A percentile compares a stretch with the other conserved stretches of the same genome.
Evolutionary conservation across 2,113 vertebrate genomes (phyloP).

Genomic region (Nipponia nippon): DNA sequence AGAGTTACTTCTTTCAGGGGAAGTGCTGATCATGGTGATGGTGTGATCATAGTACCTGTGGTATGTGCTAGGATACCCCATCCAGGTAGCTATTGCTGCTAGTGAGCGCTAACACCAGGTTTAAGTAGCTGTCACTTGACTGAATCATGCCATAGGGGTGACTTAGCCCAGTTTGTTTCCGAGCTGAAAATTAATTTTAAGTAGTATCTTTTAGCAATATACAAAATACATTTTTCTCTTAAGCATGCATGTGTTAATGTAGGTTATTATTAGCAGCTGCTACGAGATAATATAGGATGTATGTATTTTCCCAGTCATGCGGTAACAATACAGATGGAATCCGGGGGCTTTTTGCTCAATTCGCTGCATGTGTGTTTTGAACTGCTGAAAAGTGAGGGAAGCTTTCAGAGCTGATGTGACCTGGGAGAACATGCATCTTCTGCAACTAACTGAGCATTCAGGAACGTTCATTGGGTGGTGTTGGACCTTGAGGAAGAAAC

Average conservation of each 20-base stretch:
- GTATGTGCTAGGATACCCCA: not conserved
- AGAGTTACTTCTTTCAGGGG: not conserved
- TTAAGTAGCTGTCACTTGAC: not conserved
- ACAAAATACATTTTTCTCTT: not conserved
- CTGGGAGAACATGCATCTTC: not conserved
- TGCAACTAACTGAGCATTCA: not conserved
- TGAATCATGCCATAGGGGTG: not conserved
- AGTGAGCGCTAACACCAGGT: not conserved
- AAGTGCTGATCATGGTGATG: not conserved
- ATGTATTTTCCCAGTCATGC: not conserved
- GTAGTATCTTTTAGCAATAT: not conserved
- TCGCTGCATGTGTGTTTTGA: not conserved
- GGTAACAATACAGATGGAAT: not conserved
- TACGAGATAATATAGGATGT: not conserved
- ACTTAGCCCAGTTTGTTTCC: not conserved
- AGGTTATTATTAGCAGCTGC: not conserved
- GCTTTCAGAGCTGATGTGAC: not conserved
- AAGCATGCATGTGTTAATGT: accelerated
- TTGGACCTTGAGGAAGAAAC: not conserved
- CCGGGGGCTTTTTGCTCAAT: not conserved
- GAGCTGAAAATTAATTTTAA: not conserved
- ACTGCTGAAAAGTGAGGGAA: not conserved
- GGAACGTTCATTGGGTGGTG: not conserved
- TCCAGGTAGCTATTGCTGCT: not conserved
- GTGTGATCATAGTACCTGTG: not conserved